A percentile compares a stretch with the other conserved stretches of the same genome.
These are phyloP conservation scores for Zeuzera pyrina DNA, from an alignment of 2,888 invertebrate species.

Conservation along the genomic window DNA sequence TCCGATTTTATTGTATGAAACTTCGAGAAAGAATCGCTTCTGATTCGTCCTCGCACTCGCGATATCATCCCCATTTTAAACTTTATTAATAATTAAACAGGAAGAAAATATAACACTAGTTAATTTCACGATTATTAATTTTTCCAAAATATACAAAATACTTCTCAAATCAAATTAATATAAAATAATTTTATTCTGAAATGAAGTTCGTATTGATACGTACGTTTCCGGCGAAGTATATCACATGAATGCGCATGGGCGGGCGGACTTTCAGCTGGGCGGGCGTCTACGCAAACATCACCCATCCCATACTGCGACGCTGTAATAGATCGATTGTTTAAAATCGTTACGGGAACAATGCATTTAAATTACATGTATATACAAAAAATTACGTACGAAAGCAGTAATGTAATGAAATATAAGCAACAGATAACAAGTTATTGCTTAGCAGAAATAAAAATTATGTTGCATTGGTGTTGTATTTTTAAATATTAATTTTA, in stretches of 20 bases:
- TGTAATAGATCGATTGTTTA: no score
- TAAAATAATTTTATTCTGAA: no score
- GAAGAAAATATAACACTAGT: not conserved
- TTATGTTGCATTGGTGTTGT: conserved; percentile 40
- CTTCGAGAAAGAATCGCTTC: conserved; percentile 76
- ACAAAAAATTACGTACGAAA: no score
- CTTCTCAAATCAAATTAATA: not conserved
- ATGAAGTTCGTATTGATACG: conserved; percentile 14
- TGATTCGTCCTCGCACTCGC: conserved; percentile 77
- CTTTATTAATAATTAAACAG: conserved; percentile 4
- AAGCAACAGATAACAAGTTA: no score
- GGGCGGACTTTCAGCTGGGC: conserved; percentile 38
- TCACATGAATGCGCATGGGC: conserved; percentile 52
- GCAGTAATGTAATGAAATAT: no score
- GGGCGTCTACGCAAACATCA: conserved; percentile 26
- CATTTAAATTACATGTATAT: no score
- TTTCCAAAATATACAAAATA: not conserved
- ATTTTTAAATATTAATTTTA: conserved; percentile 49
- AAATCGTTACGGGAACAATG: no score
- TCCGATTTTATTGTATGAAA: conserved; percentile 74
- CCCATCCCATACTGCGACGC: no score
- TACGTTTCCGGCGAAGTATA: conserved; percentile 36
- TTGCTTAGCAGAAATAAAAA: no score
- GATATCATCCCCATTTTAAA: conserved; percentile 80
- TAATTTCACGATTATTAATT: not conserved